Evolutionary conservation across 2,113 vertebrate genomes (phyloP).

Genomic region (Serinus canaria): DNA sequence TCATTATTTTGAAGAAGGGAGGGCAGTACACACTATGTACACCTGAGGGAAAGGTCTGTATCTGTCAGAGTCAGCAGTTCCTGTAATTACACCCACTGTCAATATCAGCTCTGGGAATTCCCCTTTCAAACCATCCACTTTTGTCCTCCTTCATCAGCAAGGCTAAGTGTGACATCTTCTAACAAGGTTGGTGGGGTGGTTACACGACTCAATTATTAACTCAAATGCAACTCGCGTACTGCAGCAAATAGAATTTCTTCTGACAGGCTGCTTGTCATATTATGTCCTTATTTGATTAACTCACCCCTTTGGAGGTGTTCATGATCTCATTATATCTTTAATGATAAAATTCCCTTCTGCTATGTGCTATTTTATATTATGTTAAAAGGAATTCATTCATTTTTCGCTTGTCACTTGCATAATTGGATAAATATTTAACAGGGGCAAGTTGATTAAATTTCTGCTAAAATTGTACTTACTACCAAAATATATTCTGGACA

Average conservation of each 20-base stretch:
- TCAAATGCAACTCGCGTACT: not conserved
- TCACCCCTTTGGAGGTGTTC: slow-evolving; percentile 28
- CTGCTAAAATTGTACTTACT: not conserved
- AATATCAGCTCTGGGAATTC: not conserved
- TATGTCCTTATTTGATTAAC: slow-evolving; percentile 52
- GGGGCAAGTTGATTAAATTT: slow-evolving; percentile 10
- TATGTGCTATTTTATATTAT: slow-evolving; percentile 39
- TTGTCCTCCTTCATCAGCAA: not conserved
- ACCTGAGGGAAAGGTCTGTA: not conserved
- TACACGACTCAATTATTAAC: slow-evolving; percentile 9
- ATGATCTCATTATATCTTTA: slow-evolving; percentile 50
- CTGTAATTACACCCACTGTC: not conserved
- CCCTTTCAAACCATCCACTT: not conserved
- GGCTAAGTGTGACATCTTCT: slow-evolving; percentile 22
- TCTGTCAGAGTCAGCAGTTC: not conserved
- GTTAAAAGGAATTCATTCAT: slow-evolving; percentile 47
- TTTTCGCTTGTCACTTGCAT: slow-evolving; percentile 44
- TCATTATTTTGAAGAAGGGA: not conserved
- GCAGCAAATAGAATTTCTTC: slow-evolving; percentile 43
- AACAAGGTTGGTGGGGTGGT: slow-evolving; percentile 25
- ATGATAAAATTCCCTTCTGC: slow-evolving; percentile 53
- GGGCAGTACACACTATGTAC: not conserved
- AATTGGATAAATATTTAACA: slow-evolving; percentile 57
- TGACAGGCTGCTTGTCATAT: slow-evolving; percentile 42
- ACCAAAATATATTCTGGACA: not conserved